Evolutionary conservation across 2,797 vertebrate genomes (phyloP), one percentile per base, ranked within the genome.

Genomic region (Poecilia gillii): DNA sequence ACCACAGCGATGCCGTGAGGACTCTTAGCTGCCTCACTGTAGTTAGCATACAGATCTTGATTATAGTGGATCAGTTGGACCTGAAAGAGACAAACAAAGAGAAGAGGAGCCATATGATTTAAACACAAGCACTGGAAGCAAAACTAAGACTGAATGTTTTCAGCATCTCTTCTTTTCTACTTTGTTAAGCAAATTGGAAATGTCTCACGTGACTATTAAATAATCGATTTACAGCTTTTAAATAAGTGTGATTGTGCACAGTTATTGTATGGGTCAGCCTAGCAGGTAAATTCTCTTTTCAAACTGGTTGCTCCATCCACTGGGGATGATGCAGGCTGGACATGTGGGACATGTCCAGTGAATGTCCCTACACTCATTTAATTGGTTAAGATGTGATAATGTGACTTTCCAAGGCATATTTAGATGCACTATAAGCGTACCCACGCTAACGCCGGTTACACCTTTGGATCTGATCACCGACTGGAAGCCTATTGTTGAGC

Each of bases 1-100:
- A 99, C 97, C 89, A 99, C 97, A 84, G 98, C 97, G 84, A 99
- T 94, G 83, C 98, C 98, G 12, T 99, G 97, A 16, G 98, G 98
- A 90, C 97, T 98, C 93, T 95, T 97, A 41, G 96, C 96, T 81
- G 98, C 98, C 90, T 99, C 98, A 45, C 95, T 98, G 93, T 97
- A 96, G 84, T 99, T 99, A 91, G 96, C 95, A 59, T 99, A 99
- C 79, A 99, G 94, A 91, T 99, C 98, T 0, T 99, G 98, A 94
- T 99, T 99, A 86, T 98, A 99, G 94, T 99, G 98, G 93, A 99
- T 98, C 85, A 99, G 93, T 75, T 99, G 97, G 88, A 98, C 97
- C 98, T 99, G 87, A 78, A 84, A 76, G 28, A 78, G 13, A 78
- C 5, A 84, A 39, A 62, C 8, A 75, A 39, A 76, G 0, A 20